Evolutionary conservation across 30 jellyfish, hydroid and myxozoan genomes (phyloP).

Genomic region (Catostylus mosaicus): DNA sequence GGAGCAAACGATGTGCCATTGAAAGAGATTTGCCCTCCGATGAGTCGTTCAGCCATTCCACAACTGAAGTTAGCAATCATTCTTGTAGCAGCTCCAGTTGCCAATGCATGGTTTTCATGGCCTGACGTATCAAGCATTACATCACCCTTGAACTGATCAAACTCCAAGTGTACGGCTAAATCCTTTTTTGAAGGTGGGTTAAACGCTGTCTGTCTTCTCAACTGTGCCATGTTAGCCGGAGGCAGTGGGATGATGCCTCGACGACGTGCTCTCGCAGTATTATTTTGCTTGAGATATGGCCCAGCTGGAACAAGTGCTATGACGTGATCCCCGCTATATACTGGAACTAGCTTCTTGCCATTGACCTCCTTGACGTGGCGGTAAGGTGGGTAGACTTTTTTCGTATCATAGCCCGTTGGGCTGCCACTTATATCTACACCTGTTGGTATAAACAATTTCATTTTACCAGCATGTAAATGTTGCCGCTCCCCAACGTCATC

Average conservation of each 20-base stretch:
- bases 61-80: conserved; percentile 90
- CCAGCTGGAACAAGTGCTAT: conserved; percentile 75
- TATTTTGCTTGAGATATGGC: conserved; percentile 47
- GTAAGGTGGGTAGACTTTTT: conserved; percentile 66
- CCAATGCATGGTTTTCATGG: conserved; percentile 79
- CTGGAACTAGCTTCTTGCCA: conserved; percentile 76
- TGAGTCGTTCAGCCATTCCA: conserved; percentile 90
- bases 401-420: conserved; percentile 43
- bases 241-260: conserved; percentile 74
- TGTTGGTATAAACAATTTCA: conserved; percentile 79
- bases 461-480: conserved; percentile 94
- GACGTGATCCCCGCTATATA: conserved; percentile 67
- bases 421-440: conserved; percentile 49
- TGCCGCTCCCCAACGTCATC: conserved; percentile 66
- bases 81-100: conserved; percentile 90
- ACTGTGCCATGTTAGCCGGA: conserved; percentile 41
- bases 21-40: conserved; percentile 86
- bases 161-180: conserved; percentile 79
- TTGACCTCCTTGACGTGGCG: conserved; percentile 19
- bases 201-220: conserved; percentile 70
- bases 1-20: conserved; percentile 83
- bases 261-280: conserved; percentile 65
- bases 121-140: conserved; percentile 87
- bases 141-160: conserved; percentile 87
- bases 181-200: conserved; percentile 77